Evolutionary conservation across 64 coral and sea anemone species (phyloP), one percentile per base, ranked within the genome.

Genomic region (Montipora foliosa): DNA sequence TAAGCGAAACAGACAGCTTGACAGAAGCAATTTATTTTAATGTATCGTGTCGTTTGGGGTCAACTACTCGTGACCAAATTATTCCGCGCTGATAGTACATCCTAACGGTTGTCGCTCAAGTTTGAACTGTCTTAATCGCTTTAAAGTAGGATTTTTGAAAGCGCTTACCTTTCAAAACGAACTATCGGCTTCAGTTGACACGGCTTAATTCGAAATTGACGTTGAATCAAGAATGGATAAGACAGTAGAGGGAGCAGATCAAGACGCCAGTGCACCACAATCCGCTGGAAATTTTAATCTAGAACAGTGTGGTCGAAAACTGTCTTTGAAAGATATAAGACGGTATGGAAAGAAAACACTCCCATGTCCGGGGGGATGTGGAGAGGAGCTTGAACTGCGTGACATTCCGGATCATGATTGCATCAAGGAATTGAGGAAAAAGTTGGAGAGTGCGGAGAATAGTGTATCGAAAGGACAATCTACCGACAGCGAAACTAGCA

Each of bases 331-430:
- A 79, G 96, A 97, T 79, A 92, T 97, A 85, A 92, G 96, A 83
- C 83, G 96, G 19, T 97, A 97, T 73, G 96, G 95, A 66, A 97
- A 97, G 49, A 94, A 95, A 90, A 97, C 96, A 53, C 89, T 97
- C 55, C 25, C 89, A n/a, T 97, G 96, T 92, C 89, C 96, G n/a
- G 90, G 96, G 14, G 96, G 96, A 49, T 97, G 96, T 79, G 89
- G 92, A 19, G 73, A 44, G 8, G 91, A 97, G 49, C 69, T 97
- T 14, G 87, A 95, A 15, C 46, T 97, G 16, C 13, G 21, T 59
- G 89, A 94, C 44, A 97, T 97, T 81, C 82, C 96, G 8, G 46
- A n/a, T 0, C 96, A 97, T 17, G 96, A 97, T 72, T 97, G 96
- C 21, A 83, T 95, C 13, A 81, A 59, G 14, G 92, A 97, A 20